Conservation (phyloP, 2,113 vertebrate genomes). For the Catharus bicknelli region DNA sequence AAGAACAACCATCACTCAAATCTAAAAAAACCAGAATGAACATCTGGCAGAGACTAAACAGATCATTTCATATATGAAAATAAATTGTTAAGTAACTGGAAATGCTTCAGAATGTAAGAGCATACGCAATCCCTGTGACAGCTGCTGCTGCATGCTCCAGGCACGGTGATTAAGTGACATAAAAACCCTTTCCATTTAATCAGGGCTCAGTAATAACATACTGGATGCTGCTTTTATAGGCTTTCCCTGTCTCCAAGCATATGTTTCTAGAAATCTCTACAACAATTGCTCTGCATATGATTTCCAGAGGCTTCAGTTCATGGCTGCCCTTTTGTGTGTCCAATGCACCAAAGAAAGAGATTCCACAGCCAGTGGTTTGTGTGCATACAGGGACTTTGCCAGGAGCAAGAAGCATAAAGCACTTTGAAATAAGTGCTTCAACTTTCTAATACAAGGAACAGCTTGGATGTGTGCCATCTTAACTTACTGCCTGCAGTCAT, state of each 20-base stretch:
- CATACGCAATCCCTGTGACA: neutral
- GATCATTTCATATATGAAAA: neutral
- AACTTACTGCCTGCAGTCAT: neutral
- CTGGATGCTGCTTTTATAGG: neutral
- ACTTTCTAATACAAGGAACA: neutral
- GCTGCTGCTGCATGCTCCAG: neutral
- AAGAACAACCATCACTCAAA: neutral
- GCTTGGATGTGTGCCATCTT: neutral
- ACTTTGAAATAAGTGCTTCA: neutral
- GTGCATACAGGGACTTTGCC: fast-evolving
- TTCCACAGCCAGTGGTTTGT: neutral
- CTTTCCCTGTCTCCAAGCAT: neutral
- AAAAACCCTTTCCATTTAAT: neutral
- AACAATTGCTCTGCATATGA: neutral
- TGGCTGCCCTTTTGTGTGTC: neutral
- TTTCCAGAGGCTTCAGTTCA: neutral
- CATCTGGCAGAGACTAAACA: conserved; percentile 6
- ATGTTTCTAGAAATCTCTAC: neutral
- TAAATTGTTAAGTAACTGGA: neutral
- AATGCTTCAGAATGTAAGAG: conserved; percentile 18
- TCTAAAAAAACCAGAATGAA: neutral
- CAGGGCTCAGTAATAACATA: neutral
- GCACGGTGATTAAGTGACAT: neutral
- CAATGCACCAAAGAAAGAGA: neutral
- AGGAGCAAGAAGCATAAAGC: neutral